phyloP scores from a whole-genome alignment of 2,797 vertebrate species.

The Falco cherrug region DNA sequence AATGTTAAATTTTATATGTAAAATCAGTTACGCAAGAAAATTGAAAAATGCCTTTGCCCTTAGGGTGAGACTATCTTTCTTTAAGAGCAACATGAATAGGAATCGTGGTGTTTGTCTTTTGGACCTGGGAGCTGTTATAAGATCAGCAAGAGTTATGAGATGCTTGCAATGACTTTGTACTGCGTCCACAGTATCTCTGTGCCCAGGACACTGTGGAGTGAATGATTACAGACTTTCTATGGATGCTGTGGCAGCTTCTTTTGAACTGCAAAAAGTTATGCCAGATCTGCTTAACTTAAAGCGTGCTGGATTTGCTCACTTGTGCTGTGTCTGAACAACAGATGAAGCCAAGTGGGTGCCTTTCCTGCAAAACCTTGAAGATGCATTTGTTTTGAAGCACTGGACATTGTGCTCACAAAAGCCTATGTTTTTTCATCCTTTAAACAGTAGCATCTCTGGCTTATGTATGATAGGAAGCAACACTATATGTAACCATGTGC shows the following conservation, averaged over 20 bases:
- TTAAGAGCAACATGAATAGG: neutral
- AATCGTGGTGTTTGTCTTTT: neutral
- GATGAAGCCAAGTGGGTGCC: neutral
- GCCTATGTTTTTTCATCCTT: neutral
- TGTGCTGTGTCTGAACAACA: neutral
- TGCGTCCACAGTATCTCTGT: neutral
- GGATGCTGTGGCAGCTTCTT: neutral
- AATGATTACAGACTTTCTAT: neutral
- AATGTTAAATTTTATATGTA: neutral
- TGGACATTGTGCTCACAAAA: neutral
- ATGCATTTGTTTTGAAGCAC: neutral
- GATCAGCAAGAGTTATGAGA: slow-evolving; percentile 12
- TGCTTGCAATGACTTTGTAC: neutral
- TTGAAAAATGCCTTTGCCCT: neutral
- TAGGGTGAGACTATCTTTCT: neutral
- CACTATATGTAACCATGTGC: neutral
- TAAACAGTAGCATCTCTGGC: neutral
- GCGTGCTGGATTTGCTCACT: neutral
- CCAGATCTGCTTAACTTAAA: neutral
- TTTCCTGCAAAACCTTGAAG: neutral
- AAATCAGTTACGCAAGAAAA: neutral
- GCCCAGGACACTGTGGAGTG: neutral
- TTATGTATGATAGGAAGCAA: neutral
- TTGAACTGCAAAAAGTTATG: neutral
- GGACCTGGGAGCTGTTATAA: neutral